Base-by-base conservation (phyloP, 2,113 vertebrate species). In the Grantiella picta region DNA sequence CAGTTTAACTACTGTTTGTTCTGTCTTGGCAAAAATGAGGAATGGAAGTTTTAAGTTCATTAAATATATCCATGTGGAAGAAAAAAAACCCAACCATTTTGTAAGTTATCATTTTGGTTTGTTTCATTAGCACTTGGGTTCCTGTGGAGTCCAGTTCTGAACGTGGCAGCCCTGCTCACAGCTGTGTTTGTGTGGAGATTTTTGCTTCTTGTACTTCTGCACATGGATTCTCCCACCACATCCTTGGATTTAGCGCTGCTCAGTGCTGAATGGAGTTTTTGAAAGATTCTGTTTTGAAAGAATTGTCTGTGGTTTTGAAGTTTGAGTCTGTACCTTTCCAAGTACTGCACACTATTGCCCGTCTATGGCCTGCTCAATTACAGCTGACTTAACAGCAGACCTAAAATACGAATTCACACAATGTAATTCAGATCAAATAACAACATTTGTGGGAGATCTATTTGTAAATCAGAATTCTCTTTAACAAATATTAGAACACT, bases 151-250 rank as follows among this genome's bases (percentile, higher is more conserved):
- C 59, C 17, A 15, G 15, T 15, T 53, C 68, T 35, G 14, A 50
- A 4, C 4, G 0, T 2, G 20, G 50, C 80, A 91, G 68, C 70
- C 33, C 21, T 2, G 15, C 52, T 53, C 25, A 5, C 45, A 47
- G 60, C 77, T 10, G 4, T 20, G n/a, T 42, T 72, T 28, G 50
- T 19, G 72, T 64, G 2, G 1, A 24, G 44, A 42, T 64, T 69
- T 59, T 52, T 20, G 4, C 35, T 28, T 75, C 65, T 16, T 60
- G 45, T 36, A 6, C 36, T 50, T 69, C 18, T 52, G 35, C 16
- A 1, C 1, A 0, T 50, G 69, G 64, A 29, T 87, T 60, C 59
- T 73, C 38, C 68, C 49, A 2, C 18, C 18, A 3, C 11, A 1
- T 7, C 24, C 61, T 85, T 0, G 0, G 45, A 9, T 50, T 63